Conservation (phyloP, 1,140 invertebrate genomes). For the Andricus grossulariae region DNA sequence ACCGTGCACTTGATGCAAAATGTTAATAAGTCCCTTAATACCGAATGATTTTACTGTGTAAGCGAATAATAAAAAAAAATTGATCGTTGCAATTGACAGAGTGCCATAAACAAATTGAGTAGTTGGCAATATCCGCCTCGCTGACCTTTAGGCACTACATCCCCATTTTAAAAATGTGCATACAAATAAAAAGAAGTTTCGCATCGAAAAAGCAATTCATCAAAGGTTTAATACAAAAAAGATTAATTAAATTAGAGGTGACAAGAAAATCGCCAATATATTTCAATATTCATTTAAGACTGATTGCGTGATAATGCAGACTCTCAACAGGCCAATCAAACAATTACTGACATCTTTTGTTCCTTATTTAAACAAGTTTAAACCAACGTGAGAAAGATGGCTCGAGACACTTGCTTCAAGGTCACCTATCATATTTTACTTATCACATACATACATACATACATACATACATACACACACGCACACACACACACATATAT, state of each 20-base stretch:
- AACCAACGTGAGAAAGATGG: conserved; percentile 6
- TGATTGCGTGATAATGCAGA: conserved; percentile 23
- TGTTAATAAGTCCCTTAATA: neutral
- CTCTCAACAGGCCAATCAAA: conserved; percentile 19
- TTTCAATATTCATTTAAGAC: conserved; percentile 10
- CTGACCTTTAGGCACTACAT: conserved; percentile 24
- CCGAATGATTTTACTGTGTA: neutral
- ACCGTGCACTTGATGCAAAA: too few relatives aligned
- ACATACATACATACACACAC: too few relatives aligned
- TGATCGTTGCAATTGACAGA: conserved; percentile 7
- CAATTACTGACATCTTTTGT: conserved; percentile 16
- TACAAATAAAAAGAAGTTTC: neutral
- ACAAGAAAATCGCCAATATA: conserved; percentile 6
- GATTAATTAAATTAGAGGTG: conserved; percentile 18
- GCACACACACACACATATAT: too few relatives aligned
- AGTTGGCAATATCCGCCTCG: conserved; percentile 20
- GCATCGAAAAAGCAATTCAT: neutral
- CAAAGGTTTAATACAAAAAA: neutral
- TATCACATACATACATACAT: neutral
- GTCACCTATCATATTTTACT: neutral
- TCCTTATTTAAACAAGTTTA: conserved; percentile 13
- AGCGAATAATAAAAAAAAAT: neutral
- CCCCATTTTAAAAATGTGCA: neutral
- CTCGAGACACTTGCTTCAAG: neutral
- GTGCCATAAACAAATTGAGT: conserved; percentile 18